Conservation (phyloP, 2,888 invertebrate genomes). For the Frankliniella fusca region DNA sequence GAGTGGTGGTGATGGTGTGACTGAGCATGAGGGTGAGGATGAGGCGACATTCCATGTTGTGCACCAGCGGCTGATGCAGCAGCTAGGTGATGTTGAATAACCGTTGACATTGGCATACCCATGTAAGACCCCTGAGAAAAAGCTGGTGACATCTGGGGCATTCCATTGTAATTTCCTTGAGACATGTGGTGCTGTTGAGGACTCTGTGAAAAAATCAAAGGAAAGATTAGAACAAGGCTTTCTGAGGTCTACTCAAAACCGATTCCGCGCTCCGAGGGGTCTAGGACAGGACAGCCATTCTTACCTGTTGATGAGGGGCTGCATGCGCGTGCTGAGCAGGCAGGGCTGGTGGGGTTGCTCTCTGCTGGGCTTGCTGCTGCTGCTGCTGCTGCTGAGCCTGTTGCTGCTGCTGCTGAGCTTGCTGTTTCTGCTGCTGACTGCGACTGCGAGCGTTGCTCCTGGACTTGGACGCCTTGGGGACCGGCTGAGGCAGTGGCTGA, state of each 20-base stretch:
- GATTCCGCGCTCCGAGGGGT: background rate
- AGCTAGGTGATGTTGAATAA: constrained; percentile 56
- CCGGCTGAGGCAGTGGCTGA: constrained; percentile 6
- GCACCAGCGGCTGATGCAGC: background rate
- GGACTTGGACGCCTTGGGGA: background rate
- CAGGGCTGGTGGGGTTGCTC: constrained; percentile 46
- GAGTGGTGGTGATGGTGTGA: constrained; percentile 50
- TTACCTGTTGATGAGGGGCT: constrained; percentile 34
- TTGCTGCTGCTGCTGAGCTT: background rate
- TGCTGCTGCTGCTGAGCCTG: background rate
- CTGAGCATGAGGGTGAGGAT: background rate
- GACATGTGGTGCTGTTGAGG: constrained; percentile 41
- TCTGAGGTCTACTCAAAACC: background rate
- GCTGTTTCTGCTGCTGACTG: constrained; percentile 38
- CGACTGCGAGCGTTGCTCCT: constrained; percentile 27
- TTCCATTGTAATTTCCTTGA: constrained; percentile 53
- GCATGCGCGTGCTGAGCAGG: constrained; percentile 43
- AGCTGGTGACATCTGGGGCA: constrained; percentile 44
- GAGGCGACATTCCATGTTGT: constrained; percentile 27
- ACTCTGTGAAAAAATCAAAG: background rate
- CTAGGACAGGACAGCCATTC: background rate
- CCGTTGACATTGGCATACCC: constrained; percentile 63
- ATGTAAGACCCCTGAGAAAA: constrained; percentile 52
- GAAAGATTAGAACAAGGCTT: background rate
- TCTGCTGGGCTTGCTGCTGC: constrained; percentile 41